These are phyloP conservation scores for Forficula auricularia DNA, from an alignment of 1,140 invertebrate genomes.

Conservation along the genomic window DNA sequence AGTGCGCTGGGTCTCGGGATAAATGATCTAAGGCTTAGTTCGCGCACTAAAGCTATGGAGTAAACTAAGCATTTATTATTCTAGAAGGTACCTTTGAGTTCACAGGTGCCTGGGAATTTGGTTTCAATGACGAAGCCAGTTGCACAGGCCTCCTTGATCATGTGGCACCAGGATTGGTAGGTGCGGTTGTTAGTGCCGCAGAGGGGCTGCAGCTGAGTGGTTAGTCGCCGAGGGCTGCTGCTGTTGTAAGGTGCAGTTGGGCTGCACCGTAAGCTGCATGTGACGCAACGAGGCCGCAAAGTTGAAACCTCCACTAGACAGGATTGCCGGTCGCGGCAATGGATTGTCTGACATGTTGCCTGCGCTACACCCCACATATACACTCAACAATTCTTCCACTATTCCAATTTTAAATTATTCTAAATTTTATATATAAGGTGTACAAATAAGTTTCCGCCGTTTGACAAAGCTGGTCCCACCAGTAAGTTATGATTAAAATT, in stretches of 20 bases:
- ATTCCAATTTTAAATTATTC: no score
- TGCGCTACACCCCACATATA: slow-evolving; percentile 20
- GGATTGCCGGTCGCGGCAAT: slow-evolving; percentile 52
- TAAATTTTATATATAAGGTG: no score
- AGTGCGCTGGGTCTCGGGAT: no score
- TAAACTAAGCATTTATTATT: no score
- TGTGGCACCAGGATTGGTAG: slow-evolving; percentile 73
- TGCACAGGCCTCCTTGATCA: slow-evolving; percentile 64
- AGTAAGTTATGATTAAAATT: no score
- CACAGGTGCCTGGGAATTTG: slow-evolving; percentile 48
- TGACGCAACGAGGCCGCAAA: slow-evolving; percentile 55
- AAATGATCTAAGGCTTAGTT: no score
- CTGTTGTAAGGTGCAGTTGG: slow-evolving; percentile 23
- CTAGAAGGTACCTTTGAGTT: slow-evolving; percentile 6
- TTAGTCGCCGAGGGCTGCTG: no score
- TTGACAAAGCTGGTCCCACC: no score
- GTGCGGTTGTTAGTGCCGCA: slow-evolving; percentile 71
- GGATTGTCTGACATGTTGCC: slow-evolving; percentile 53
- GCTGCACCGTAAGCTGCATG: slow-evolving; percentile 43
- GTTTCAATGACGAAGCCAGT: slow-evolving; percentile 64
- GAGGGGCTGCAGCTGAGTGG: slow-evolving; percentile 26
- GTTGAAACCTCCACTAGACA: slow-evolving; percentile 55
- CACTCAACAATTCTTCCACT: no score
- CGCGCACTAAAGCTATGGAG: no score
- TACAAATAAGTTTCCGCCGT: no score